Evolutionary conservation across 2,888 invertebrate genomes (phyloP).

Genomic region (Himalopsyche anomala): DNA sequence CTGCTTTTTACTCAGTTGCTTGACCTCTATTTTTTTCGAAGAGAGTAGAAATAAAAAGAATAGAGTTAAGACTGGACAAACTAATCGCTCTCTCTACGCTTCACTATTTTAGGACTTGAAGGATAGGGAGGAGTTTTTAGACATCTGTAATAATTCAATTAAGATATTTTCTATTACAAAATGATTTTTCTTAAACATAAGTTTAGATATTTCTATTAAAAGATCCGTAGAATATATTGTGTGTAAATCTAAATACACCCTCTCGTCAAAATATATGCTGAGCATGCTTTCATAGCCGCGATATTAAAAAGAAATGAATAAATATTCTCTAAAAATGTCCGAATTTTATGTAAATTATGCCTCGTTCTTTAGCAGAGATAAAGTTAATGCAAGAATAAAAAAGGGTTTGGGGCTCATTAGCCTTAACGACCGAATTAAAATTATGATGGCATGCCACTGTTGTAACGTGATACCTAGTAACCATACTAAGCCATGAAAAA

Average conservation of each 20-base stretch:
- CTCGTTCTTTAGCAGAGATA: neutral
- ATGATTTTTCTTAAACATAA: too few relatives aligned
- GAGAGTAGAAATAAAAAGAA: too few relatives aligned
- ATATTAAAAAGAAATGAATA: neutral
- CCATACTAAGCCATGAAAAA: neutral
- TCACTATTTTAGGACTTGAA: too few relatives aligned
- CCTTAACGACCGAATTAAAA: conserved; percentile 9
- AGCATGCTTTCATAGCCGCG: neutral
- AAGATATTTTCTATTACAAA: too few relatives aligned
- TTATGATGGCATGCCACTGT: neutral
- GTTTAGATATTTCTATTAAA: too few relatives aligned
- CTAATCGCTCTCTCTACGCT: too few relatives aligned
- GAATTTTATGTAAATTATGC: neutral
- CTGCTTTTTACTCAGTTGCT: too few relatives aligned
- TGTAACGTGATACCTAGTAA: neutral
- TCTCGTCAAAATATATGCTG: neutral
- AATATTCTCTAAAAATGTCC: neutral
- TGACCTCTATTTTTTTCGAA: too few relatives aligned
- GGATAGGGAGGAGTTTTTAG: too few relatives aligned
- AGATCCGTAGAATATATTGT: too few relatives aligned
- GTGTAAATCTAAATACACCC: neutral
- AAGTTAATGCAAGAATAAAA: neutral
- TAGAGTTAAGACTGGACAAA: too few relatives aligned
- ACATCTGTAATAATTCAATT: too few relatives aligned
- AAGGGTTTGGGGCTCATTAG: conserved; percentile 3